Conservation (phyloP, 2,888 invertebrate species). For the Unio pictorum region DNA sequence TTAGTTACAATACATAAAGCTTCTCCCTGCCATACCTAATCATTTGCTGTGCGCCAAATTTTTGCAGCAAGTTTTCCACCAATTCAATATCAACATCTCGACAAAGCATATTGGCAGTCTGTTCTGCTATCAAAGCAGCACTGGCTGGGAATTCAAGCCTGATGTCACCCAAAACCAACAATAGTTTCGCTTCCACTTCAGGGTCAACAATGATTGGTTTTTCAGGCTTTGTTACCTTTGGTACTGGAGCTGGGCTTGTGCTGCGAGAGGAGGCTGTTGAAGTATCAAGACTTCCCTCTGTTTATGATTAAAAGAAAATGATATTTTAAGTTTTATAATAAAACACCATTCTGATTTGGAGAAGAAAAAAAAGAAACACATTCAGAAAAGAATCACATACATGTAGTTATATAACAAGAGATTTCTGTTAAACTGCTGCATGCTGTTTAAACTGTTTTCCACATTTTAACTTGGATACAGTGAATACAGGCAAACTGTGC, state of each 20-base stretch:
- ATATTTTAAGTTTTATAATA: background rate
- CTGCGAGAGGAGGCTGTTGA: background rate
- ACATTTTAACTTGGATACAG: too few relatives aligned
- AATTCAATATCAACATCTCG: conserved; percentile 77
- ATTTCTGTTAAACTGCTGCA: too few relatives aligned
- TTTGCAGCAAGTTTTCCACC: conserved; percentile 82
- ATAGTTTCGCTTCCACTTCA: conserved; percentile 78
- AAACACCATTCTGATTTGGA: too few relatives aligned
- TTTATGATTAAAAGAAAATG: background rate
- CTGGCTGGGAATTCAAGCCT: conserved; percentile 81
- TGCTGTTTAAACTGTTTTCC: too few relatives aligned
- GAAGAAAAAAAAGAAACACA: too few relatives aligned
- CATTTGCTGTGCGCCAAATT: conserved; percentile 84
- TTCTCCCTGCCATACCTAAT: conserved; percentile 71
- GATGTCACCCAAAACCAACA: conserved; percentile 81
- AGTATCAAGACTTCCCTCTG: too few relatives aligned
- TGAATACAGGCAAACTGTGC: too few relatives aligned
- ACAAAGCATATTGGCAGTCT: conserved; percentile 73
- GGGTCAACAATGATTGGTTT: conserved; percentile 71
- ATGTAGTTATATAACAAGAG: too few relatives aligned
- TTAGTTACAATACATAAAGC: background rate
- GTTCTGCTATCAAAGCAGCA: conserved; percentile 78
- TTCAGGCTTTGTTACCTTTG: conserved; percentile 16
- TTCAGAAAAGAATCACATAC: too few relatives aligned
- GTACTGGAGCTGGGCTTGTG: conserved; percentile 17